Evolutionary conservation across 2,888 invertebrate species (phyloP).

Genomic region (Dichetophora obliterata): DNA sequence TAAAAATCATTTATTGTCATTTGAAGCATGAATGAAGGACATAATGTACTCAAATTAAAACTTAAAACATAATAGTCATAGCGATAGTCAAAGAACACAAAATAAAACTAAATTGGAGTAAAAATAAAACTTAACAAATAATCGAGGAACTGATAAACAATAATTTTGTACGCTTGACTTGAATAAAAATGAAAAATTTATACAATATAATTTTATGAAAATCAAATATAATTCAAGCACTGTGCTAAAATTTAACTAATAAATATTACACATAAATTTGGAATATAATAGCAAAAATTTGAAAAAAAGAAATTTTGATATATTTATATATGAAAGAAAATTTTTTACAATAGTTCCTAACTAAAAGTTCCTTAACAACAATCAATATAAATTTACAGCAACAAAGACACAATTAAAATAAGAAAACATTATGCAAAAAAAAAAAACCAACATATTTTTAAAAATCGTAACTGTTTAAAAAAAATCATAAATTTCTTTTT

Average conservation of each 20-base stretch:
- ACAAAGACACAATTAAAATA: no score
- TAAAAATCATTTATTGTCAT: constrained; percentile 61
- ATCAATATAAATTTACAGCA: no score
- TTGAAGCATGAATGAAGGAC: constrained; percentile 15
- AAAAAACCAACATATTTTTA: no score
- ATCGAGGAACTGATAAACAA: constrained; percentile 48
- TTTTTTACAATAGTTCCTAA: no score
- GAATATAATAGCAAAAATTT: background rate
- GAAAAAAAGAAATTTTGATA: no score
- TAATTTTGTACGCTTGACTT: constrained; percentile 7
- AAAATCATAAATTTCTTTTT: no score
- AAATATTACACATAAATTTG: background rate
- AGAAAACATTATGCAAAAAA: no score
- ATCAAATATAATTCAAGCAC: constrained; percentile 13
- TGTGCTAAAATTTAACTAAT: background rate
- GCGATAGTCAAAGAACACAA: constrained; percentile 26
- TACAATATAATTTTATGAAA: constrained; percentile 21
- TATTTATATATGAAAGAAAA: no score
- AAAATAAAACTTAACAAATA: constrained; percentile 52
- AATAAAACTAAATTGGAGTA: constrained; percentile 39
- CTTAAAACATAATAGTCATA: constrained; percentile 24
- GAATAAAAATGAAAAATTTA: constrained; percentile 14
- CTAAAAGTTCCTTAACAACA: no score
- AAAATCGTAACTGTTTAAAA: no score
- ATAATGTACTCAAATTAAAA: constrained; percentile 30